These are phyloP conservation scores for Seira musarum DNA, from an alignment of 2,888 invertebrate genomes.

Conservation along the genomic window DNA sequence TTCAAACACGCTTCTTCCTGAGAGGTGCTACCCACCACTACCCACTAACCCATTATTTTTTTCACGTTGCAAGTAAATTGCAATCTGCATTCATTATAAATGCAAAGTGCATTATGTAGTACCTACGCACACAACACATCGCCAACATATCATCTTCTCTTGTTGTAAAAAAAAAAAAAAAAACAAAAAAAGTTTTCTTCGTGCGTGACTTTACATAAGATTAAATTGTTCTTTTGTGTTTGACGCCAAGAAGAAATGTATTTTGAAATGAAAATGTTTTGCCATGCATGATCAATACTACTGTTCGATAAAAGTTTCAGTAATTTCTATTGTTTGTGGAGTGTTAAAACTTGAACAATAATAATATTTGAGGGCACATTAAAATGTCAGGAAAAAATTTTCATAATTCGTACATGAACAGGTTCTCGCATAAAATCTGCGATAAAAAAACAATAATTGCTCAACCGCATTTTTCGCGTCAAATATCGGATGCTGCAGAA, in stretches of 20 bases:
- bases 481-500: too few species aligned
- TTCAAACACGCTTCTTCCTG: constrained; percentile 18
- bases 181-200: background rate
- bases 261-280: background rate
- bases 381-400: background rate
- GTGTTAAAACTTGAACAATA: background rate
- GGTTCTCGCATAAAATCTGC: background rate
- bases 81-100: constrained; percentile 1
- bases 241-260: background rate
- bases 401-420: background rate
- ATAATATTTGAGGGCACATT: background rate
- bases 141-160: background rate
- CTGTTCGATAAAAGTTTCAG: background rate
- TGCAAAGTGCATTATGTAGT: constrained; percentile 10
- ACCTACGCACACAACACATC: too few species aligned
- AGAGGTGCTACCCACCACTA: background rate
- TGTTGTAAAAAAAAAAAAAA: background rate
- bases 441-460: background rate
- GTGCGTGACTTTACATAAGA: constrained; percentile 23
- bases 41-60: constrained; percentile 31
- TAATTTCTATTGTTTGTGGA: background rate
- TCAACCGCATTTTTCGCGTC: background rate
- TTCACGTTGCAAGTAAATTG: background rate
- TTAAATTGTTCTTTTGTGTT: background rate
- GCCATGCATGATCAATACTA: background rate